Evolutionary conservation across 2,797 vertebrate genomes (phyloP).

Genomic region (Craterocephalus amniculus): DNA sequence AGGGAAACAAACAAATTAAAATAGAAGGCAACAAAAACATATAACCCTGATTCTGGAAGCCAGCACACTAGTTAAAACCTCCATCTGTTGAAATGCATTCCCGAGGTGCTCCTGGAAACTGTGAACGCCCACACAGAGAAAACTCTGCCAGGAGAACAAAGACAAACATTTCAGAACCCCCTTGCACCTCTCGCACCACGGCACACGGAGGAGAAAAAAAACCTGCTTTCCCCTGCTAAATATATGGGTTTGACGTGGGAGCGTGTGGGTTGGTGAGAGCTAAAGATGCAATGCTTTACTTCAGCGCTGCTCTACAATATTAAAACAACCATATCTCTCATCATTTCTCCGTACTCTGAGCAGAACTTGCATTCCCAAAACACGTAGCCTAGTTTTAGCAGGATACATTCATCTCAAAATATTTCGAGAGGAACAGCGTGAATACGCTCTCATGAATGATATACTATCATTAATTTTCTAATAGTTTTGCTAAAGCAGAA

Average conservation of each 20-base stretch:
- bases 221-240: conserved; percentile 72
- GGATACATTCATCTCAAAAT: conserved; percentile 29
- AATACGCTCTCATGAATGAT: conserved; percentile 26
- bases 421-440: conserved; percentile 33
- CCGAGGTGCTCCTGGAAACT: conserved; percentile 80
- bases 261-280: conserved; percentile 77
- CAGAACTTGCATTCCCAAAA: conserved; percentile 52
- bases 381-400: conserved; percentile 54
- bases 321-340: conserved; percentile 63
- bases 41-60: conserved; percentile 75
- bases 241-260: conserved; percentile 79
- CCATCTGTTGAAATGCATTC: conserved; percentile 83
- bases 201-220: conserved; percentile 60
- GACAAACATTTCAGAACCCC: conserved; percentile 81
- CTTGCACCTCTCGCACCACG: conserved; percentile 75
- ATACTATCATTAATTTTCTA: conserved; percentile 44
- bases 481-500: conserved; percentile 36
- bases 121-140: conserved; percentile 75
- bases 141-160: conserved; percentile 82
- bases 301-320: conserved; percentile 67
- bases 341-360: conserved; percentile 42
- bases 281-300: conserved; percentile 71
- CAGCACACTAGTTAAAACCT: conserved; percentile 78
- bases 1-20: conserved; percentile 78
- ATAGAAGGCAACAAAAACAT: conserved; percentile 77